Percentiles rank a stretch among this genome's conserved stretches.
phyloP scores from a whole-genome alignment of 2,797 vertebrate genomes.

The Bryconaethiops microstoma region DNA sequence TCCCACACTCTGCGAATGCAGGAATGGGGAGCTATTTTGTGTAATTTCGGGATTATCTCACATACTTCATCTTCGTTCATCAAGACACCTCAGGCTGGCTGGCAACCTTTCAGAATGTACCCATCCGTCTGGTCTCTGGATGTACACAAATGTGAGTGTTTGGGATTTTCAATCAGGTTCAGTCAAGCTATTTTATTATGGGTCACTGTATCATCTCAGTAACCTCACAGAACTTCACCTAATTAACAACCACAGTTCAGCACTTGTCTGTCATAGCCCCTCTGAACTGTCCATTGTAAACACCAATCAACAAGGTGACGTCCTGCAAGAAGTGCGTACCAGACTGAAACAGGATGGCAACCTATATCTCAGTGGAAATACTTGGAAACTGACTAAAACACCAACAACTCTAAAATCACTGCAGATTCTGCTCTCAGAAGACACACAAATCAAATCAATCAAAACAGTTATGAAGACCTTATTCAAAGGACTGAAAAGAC shows the following conservation, averaged over 20 bases:
- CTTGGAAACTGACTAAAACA: background rate
- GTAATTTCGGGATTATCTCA: constrained; percentile 13
- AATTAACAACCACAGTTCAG: constrained; percentile 11
- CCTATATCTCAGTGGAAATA: constrained; percentile 13
- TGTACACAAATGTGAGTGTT: constrained; percentile 19
- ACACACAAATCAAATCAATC: constrained; percentile 5
- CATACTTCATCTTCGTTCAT: background rate
- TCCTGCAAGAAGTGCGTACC: background rate
- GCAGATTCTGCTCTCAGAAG: constrained; percentile 25
- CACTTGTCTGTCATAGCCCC: constrained; percentile 14
- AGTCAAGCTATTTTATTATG: constrained; percentile 12
- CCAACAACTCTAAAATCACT: constrained; percentile 21
- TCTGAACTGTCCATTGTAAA: background rate
- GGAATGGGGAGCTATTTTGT: constrained; percentile 30
- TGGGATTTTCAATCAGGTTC: constrained; percentile 43
- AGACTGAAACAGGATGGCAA: background rate
- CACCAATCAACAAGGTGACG: background rate
- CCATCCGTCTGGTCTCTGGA: constrained; percentile 11
- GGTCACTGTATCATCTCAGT: constrained; percentile 31
- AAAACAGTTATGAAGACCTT: constrained; percentile 6
- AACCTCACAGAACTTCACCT: constrained; percentile 34
- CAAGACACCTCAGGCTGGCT: constrained; percentile 34
- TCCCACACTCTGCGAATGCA: constrained; percentile 21
- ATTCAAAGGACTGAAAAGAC: constrained; percentile 31
- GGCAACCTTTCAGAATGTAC: constrained; percentile 26